Conservation (phyloP, 1,140 invertebrate genomes). For the Gonioctena quinquepunctata region DNA sequence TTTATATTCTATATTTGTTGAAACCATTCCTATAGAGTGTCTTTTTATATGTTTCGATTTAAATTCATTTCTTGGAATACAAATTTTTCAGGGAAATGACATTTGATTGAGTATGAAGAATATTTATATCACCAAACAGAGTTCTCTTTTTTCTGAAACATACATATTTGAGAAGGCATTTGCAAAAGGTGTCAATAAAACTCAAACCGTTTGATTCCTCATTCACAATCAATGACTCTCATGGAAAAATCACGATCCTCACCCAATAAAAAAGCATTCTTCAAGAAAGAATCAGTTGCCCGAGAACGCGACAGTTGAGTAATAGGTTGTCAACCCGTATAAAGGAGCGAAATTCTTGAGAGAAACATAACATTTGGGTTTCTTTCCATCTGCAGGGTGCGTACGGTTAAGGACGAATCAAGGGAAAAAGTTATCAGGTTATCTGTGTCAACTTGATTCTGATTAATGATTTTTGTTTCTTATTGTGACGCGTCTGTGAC, state of each 20-base stretch:
- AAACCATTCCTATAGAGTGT: too few relatives aligned
- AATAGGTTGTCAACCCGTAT: not conserved
- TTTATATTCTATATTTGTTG: too few relatives aligned
- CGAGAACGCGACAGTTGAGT: not conserved
- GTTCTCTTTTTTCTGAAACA: too few relatives aligned
- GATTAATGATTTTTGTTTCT: not conserved
- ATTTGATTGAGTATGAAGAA: too few relatives aligned
- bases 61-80: too few relatives aligned
- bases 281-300: not conserved
- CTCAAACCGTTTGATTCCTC: too few relatives aligned
- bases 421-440: not conserved
- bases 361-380: not conserved
- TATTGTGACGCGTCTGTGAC: not conserved
- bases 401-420: too few relatives aligned
- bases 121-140: too few relatives aligned
- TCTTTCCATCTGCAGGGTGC: not conserved
- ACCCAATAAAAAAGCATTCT: not conserved
- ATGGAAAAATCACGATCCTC: not conserved
- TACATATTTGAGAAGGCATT: too few relatives aligned
- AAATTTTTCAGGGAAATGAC: too few relatives aligned
- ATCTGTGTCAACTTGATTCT: not conserved
- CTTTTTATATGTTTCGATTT: too few relatives aligned
- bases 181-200: too few relatives aligned
- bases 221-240: not conserved
- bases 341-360: not conserved